Conservation (phyloP, 1,140 invertebrate species). For the Zaprionus africanus region DNA sequence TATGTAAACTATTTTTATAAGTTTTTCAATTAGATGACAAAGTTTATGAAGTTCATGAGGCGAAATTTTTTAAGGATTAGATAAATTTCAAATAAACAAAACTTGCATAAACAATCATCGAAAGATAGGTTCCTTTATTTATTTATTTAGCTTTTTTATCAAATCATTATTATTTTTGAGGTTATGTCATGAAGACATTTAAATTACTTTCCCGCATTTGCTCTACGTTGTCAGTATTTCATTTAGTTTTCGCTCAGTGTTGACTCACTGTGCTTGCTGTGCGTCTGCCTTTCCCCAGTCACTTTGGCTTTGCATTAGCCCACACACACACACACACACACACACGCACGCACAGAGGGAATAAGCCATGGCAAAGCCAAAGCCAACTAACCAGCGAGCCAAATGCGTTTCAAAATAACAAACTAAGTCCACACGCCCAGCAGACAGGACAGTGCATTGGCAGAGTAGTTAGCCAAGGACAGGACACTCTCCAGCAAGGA, state of each 20-base stretch:
- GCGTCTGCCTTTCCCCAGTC: slow-evolving; percentile 30
- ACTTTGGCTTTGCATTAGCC: slow-evolving; percentile 63
- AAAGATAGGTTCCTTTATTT: background rate
- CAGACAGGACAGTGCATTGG: slow-evolving; percentile 21
- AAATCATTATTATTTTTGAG: background rate
- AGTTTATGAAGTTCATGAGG: background rate
- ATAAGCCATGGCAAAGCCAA: slow-evolving; percentile 26
- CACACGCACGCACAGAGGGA: slow-evolving; percentile 1
- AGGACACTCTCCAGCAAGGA: slow-evolving; percentile 23
- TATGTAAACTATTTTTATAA: no score
- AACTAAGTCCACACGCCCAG: slow-evolving; percentile 55
- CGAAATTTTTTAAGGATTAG: no score
- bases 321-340: slow-evolving; percentile 13
- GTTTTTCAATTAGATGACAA: no score
- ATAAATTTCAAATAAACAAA: no score
- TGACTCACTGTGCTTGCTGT: background rate
- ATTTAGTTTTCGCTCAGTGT: slow-evolving; percentile 11
- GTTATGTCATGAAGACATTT: background rate
- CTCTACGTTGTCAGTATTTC: no score
- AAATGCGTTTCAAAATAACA: slow-evolving; percentile 73
- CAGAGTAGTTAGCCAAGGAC: background rate
- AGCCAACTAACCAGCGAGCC: slow-evolving; percentile 67
- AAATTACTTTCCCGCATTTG: no score
- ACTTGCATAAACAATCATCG: accelerated
- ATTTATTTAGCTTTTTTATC: background rate